Percentiles rank a stretch among this genome's conserved stretches.
phyloP scores from a whole-genome alignment of 1,140 invertebrate genomes.

The Drosophila pandora region DNA sequence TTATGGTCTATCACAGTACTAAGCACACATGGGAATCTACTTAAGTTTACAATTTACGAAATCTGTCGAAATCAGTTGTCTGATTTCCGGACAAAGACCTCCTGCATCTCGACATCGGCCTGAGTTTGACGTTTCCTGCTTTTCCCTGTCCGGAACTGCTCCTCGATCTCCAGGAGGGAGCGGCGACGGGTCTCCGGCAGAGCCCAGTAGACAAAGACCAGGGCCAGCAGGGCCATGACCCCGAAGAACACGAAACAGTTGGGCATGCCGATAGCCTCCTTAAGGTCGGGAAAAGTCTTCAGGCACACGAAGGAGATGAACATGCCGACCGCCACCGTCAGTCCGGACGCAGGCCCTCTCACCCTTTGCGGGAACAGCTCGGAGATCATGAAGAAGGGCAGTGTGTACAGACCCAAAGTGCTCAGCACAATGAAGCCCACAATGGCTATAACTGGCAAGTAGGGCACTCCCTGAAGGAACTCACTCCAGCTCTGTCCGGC shows the following conservation, averaged over 20 bases:
- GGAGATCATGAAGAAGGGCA: slow-evolving; percentile 91
- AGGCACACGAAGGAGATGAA: slow-evolving; percentile 89
- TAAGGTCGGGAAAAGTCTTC: slow-evolving; percentile 88
- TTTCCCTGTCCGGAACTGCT: slow-evolving; percentile 83
- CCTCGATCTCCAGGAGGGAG: slow-evolving; percentile 89
- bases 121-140: slow-evolving; percentile 1
- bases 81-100: slow-evolving; percentile 44
- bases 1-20: slow-evolving; percentile 50
- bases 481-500: slow-evolving; percentile 79
- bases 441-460: slow-evolving; percentile 85
- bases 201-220: slow-evolving; percentile 87
- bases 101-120: slow-evolving; percentile 63
- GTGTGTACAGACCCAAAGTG: slow-evolving; percentile 86
- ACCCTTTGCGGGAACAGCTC: slow-evolving; percentile 89
- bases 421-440: slow-evolving; percentile 86
- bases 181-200: slow-evolving; percentile 93
- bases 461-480: slow-evolving; percentile 47
- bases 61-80: slow-evolving; percentile 4
- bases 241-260: slow-evolving; percentile 90
- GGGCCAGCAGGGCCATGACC: slow-evolving; percentile 87
- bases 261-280: slow-evolving; percentile 85
- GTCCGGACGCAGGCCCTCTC: slow-evolving; percentile 87
- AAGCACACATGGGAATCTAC: slow-evolving; percentile 28
- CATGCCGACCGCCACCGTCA: slow-evolving; percentile 88
- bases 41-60: neutral